These are phyloP conservation scores for Phyllostomus hastatus DNA, from an alignment of 2,113 vertebrate genomes.

Conservation along the genomic window DNA sequence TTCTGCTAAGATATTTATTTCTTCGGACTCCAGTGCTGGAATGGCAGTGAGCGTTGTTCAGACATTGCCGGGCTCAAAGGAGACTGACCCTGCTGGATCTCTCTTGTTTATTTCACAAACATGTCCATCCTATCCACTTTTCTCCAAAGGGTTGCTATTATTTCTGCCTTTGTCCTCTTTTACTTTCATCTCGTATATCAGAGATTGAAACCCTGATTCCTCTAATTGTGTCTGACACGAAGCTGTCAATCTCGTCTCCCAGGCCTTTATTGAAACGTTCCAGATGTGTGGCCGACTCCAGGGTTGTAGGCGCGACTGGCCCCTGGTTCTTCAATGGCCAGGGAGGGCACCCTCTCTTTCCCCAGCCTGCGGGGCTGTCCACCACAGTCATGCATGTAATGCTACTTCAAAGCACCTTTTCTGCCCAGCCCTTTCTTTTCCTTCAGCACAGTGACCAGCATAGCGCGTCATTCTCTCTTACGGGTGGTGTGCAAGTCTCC, in stretches of 20 bases:
- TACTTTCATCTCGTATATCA: slow-evolving; percentile 70
- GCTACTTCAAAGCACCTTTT: slow-evolving; percentile 66
- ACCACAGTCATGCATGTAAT: slow-evolving; percentile 56
- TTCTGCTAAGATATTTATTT: slow-evolving; percentile 15
- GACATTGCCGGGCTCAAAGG: slow-evolving; percentile 55
- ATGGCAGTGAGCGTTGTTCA: slow-evolving; percentile 21
- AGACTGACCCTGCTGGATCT: neutral
- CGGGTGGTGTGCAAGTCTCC: neutral
- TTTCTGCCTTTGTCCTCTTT: slow-evolving; percentile 66
- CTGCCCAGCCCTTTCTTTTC: slow-evolving; percentile 53
- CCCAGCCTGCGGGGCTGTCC: slow-evolving; percentile 30
- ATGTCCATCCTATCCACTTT: slow-evolving; percentile 57
- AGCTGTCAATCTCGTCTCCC: slow-evolving; percentile 70
- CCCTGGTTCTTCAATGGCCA: slow-evolving; percentile 47
- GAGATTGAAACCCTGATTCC: slow-evolving; percentile 46
- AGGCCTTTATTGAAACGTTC: slow-evolving; percentile 69
- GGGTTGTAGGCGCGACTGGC: neutral
- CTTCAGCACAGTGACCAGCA: slow-evolving; percentile 35
- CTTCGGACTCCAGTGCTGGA: neutral
- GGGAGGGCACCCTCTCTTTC: slow-evolving; percentile 3
- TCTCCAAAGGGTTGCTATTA: slow-evolving; percentile 63
- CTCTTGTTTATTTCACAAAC: slow-evolving; percentile 32
- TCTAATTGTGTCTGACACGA: slow-evolving; percentile 67
- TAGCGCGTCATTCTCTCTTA: slow-evolving; percentile 51
- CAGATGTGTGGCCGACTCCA: slow-evolving; percentile 65